Base-by-base conservation (phyloP, 2,888 invertebrate genomes). In the Drosophila multiciliata region DNA sequence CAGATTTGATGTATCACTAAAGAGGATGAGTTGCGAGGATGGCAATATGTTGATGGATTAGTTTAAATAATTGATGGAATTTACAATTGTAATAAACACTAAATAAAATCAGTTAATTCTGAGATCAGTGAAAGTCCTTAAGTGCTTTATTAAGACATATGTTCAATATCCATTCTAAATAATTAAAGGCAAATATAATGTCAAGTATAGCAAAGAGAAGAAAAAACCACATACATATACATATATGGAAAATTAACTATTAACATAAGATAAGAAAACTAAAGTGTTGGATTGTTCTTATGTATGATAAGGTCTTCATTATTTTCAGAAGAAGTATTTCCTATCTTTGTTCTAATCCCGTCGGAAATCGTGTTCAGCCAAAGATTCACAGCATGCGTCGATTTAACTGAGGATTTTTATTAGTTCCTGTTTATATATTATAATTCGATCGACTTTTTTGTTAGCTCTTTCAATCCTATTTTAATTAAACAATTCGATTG, bases 31-130 rank as follows among this genome's bases (percentile, higher is more conserved):
- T 15, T 23, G 15, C 2, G 45, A 23, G 15, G 8, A 45, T 45
- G 45, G 23, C 49, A 29, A 12, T 23, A 29, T 62, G 45, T 62
- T 33, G 29, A n/a, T 48, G 48, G 26, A 36, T 36, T 36, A 12
- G 29, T 15, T 2, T 36, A 63, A 63, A 50, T 49, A 17, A 36
- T 40, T 35, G 35, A 20, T 29, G 35, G 20, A 29, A 40, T 55
- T 23, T 45, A 23, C 23, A 23, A 45, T 23, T 23, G 15, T 11
- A 29, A 29, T 50, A 11, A n/a, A 26, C 12, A 26, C n/a, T 38
- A 29, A 38, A 55, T 55, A 11, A 38, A 8, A 12, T 45, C 45
- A 15, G 23, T 23, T 23, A 15, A 12, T 8, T 49, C 9, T 1
- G 2, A 26, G 26, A 17, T 50, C 29, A 32, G 17, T 12, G 29